Evolutionary conservation across 1,140 invertebrate species (phyloP).

Genomic region (Saccostrea glomerata): DNA sequence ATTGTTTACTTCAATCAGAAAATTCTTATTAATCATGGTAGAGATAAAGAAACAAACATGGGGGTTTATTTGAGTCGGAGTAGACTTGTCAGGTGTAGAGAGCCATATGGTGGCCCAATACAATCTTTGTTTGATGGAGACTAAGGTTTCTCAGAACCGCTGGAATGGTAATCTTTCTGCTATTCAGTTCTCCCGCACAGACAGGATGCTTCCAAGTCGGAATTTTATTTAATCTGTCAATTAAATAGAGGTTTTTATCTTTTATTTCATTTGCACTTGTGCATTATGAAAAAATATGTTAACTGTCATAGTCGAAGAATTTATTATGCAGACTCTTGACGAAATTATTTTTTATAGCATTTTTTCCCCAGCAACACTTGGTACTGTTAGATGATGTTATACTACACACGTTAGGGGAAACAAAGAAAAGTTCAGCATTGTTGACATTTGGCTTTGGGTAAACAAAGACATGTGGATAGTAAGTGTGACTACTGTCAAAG

Average conservation of each 20-base stretch:
- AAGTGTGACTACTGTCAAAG: conserved; percentile 37
- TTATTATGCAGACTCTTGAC: not conserved
- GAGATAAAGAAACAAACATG: conserved; percentile 36
- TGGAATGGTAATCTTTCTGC: conserved; percentile 29
- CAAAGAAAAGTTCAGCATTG: conserved; percentile 22
- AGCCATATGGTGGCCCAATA: conserved; percentile 26
- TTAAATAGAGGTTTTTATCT: conserved; percentile 4
- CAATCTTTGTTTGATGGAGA: conserved; percentile 27
- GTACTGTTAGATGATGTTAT: not conserved
- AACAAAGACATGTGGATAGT: conserved; percentile 33
- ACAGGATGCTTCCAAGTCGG: conserved; percentile 2
- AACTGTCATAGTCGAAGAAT: not conserved
- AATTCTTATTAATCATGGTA: not conserved
- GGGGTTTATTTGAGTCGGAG: conserved; percentile 24
- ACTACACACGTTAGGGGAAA: not conserved
- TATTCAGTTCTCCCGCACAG: conserved; percentile 8
- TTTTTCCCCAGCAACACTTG: not conserved
- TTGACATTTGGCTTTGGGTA: conserved; percentile 34
- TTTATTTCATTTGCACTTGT: conserved; percentile 27
- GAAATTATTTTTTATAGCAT: not conserved
- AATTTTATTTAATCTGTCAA: conserved; percentile 29
- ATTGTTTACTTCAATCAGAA: not conserved
- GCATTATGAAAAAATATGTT: not conserved
- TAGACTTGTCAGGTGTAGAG: conserved; percentile 30
- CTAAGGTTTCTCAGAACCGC: conserved; percentile 31